These are phyloP conservation scores for Yponomeuta malinellus DNA, from an alignment of 2,888 invertebrate genomes.

Conservation along the genomic window DNA sequence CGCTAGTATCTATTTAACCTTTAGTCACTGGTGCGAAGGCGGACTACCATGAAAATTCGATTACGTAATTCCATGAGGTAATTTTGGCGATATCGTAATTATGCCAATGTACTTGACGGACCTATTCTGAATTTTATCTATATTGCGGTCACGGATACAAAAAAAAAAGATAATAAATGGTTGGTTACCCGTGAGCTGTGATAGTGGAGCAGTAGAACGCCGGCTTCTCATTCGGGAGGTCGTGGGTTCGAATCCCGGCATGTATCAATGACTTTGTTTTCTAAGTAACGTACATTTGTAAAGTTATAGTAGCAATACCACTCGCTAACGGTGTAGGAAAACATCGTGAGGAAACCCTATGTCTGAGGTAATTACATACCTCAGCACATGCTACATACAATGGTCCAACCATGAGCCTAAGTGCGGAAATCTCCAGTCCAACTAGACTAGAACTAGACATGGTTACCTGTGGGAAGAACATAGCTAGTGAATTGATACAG, in stretches of 20 bases:
- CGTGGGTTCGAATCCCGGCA: too few species aligned
- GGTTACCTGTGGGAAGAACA: background rate
- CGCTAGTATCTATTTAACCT: background rate
- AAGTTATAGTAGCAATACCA: too few species aligned
- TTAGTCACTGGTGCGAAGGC: slow-evolving; percentile 11
- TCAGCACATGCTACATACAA: too few species aligned
- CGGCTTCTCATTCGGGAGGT: too few species aligned
- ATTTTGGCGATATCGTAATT: background rate
- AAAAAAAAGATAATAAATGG: background rate
- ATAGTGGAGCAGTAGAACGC: too few species aligned
- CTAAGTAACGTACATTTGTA: too few species aligned
- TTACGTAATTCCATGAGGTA: slow-evolving; percentile 23
- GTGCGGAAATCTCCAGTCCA: too few species aligned
- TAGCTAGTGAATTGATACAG: background rate
- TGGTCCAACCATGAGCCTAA: too few species aligned
- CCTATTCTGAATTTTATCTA: background rate
- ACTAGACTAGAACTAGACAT: background rate
- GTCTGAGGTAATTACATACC: too few species aligned
- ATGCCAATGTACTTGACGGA: background rate
- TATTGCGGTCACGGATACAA: background rate
- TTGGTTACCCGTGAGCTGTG: background rate
- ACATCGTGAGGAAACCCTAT: too few species aligned
- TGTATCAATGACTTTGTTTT: too few species aligned
- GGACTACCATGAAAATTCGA: slow-evolving; percentile 11
- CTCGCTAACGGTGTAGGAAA: too few species aligned